These are phyloP conservation scores for Pelosia muscerda DNA, from an alignment of 2,888 invertebrate species.

Conservation along the genomic window DNA sequence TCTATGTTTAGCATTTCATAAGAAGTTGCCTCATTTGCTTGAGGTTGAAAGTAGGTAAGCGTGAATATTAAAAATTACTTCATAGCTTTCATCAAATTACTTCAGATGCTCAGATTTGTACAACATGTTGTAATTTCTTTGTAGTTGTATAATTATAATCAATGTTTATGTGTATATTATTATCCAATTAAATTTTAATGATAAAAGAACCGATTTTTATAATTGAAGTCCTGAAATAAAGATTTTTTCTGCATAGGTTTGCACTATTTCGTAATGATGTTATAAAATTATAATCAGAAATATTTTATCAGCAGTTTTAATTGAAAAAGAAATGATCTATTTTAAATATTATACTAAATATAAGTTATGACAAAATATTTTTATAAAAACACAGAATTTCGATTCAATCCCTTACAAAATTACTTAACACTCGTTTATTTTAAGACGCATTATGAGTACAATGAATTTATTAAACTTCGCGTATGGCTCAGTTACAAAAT, in stretches of 20 bases:
- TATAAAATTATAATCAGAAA: not conserved
- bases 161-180: not conserved
- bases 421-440: slow-evolving; percentile 7
- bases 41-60: slow-evolving; percentile 5
- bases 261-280: not conserved
- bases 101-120: not conserved
- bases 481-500: slow-evolving; percentile 38
- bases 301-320: not conserved
- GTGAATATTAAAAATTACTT: slow-evolving; percentile 1
- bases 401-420: not conserved
- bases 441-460: slow-evolving; percentile 14
- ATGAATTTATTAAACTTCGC: slow-evolving; percentile 20
- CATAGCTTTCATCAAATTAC: not conserved
- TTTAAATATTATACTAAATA: not conserved
- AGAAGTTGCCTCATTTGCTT: slow-evolving; percentile 1
- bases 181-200: not conserved
- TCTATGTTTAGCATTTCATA: slow-evolving; percentile 1
- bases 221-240: not conserved
- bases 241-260: not conserved
- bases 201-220: not conserved
- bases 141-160: not conserved
- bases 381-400: not conserved
- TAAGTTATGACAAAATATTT: not conserved
- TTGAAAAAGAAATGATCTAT: not conserved
- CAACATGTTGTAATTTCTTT: not conserved